These are phyloP conservation scores for Botia almorhae DNA, from an alignment of 2,797 vertebrate species.

Conservation along the genomic window DNA sequence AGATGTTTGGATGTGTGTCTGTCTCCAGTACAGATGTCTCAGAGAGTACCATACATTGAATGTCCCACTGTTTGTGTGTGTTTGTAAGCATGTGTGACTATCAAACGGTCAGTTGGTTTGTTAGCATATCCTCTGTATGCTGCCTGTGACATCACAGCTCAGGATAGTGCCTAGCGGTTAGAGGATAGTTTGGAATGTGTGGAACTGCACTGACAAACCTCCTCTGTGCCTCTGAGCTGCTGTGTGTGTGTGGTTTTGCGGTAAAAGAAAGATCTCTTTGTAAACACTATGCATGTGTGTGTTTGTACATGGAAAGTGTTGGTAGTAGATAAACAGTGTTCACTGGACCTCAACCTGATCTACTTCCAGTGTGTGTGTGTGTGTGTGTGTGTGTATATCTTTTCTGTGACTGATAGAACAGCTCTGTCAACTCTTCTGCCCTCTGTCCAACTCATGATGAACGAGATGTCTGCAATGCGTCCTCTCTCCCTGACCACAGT, in stretches of 20 bases:
- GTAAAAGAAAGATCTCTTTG: slow-evolving; percentile 15
- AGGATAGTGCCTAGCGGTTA: too few species aligned
- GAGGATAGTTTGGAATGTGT: too few species aligned
- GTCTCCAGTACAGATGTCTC: neutral
- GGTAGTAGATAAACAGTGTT: slow-evolving; percentile 49
- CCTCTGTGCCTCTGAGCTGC: neutral
- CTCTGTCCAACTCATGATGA: slow-evolving; percentile 57
- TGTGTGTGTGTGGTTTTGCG: slow-evolving; percentile 20
- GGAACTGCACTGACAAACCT: neutral
- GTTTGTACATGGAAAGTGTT: slow-evolving; percentile 29
- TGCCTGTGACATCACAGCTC: too few species aligned
- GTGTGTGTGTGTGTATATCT: slow-evolving; percentile 31
- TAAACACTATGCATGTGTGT: slow-evolving; percentile 30
- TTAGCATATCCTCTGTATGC: too few species aligned
- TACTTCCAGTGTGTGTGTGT: slow-evolving; percentile 20
- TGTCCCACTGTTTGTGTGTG: neutral
- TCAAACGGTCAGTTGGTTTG: too few species aligned
- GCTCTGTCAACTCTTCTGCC: slow-evolving; percentile 60
- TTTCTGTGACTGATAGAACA: slow-evolving; percentile 56
- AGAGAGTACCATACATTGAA: neutral
- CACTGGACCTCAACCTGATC: slow-evolving; percentile 47
- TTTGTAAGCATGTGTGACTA: neutral
- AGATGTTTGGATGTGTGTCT: slow-evolving; percentile 5
- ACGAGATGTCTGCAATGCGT: slow-evolving; percentile 53
- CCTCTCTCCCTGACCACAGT: slow-evolving; percentile 51